These are phyloP conservation scores for Entomobrya multifasciata DNA, from an alignment of 2,888 invertebrate genomes.

Conservation along the genomic window DNA sequence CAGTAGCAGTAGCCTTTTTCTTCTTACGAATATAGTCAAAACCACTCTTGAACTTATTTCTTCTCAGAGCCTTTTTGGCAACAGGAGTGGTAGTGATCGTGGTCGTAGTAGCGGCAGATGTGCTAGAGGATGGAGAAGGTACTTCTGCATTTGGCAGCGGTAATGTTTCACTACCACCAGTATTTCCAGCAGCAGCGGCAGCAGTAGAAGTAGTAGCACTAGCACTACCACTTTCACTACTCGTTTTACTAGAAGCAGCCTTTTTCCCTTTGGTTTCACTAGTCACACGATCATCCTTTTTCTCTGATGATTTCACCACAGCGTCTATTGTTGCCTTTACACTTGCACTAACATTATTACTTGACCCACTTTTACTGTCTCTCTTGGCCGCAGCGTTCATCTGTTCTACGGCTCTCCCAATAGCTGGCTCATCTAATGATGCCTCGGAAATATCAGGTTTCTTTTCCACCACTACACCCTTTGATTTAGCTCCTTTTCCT, in stretches of 20 bases:
- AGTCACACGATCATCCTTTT: slow-evolving; percentile 45
- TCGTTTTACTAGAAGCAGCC: slow-evolving; percentile 29
- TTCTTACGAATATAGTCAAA: slow-evolving; percentile 95
- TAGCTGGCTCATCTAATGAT: slow-evolving; percentile 73
- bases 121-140: slow-evolving; percentile 64
- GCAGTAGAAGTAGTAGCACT: slow-evolving; percentile 8
- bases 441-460: slow-evolving; percentile 71
- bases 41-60: slow-evolving; percentile 88
- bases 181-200: slow-evolving; percentile 22
- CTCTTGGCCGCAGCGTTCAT: slow-evolving; percentile 75
- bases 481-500: slow-evolving; percentile 66
- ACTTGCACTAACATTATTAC: slow-evolving; percentile 65
- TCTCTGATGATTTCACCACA: slow-evolving; percentile 66
- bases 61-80: slow-evolving; percentile 79
- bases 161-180: slow-evolving; percentile 51
- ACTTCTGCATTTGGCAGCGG: slow-evolving; percentile 61
- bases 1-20: slow-evolving; percentile 84
- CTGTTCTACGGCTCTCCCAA: slow-evolving; percentile 73
- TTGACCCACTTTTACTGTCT: slow-evolving; percentile 69
- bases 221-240: slow-evolving; percentile 17
- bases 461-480: slow-evolving; percentile 49
- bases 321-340: slow-evolving; percentile 66
- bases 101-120: slow-evolving; percentile 60
- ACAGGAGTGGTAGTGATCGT: slow-evolving; percentile 88
- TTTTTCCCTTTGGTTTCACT: slow-evolving; percentile 49